A percentile compares a stretch with the other conserved stretches of the same genome.
Evolutionary conservation across 2,113 vertebrate species (phyloP).

Genomic region (Albula glossodonta): DNA sequence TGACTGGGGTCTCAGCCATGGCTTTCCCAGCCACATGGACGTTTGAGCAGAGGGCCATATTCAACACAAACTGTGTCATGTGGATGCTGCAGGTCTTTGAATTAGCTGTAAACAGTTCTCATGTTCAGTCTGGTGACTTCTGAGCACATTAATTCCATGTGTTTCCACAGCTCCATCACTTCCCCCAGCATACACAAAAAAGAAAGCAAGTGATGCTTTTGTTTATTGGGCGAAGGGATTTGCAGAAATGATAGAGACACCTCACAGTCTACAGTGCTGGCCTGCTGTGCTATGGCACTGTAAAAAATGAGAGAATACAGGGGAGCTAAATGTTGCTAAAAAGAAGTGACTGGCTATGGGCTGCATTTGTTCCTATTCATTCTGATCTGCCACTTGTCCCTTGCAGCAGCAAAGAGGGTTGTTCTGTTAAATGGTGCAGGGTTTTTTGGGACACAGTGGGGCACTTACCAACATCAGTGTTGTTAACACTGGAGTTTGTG

Average conservation of each 20-base stretch:
- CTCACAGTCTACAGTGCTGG: background rate
- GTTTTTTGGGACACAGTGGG: constrained; percentile 6
- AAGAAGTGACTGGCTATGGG: background rate
- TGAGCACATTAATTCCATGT: too few species aligned
- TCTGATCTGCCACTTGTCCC: constrained; percentile 55
- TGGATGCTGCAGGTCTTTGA: too few species aligned
- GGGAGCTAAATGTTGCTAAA: background rate
- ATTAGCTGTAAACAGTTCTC: too few species aligned
- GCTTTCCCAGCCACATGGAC: too few species aligned
- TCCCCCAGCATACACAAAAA: too few species aligned
- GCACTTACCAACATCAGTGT: background rate
- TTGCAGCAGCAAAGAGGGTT: constrained; percentile 23
- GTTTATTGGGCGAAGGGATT: too few species aligned
- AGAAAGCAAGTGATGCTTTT: too few species aligned
- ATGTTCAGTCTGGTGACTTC: too few species aligned
- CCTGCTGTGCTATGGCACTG: background rate
- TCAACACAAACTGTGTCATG: too few species aligned
- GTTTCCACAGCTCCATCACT: too few species aligned
- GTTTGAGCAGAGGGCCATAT: too few species aligned
- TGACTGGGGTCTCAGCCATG: too few species aligned
- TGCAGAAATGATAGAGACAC: background rate
- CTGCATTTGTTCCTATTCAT: background rate
- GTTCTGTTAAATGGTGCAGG: constrained; percentile 1
- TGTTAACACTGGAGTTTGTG: background rate
- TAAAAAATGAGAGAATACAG: constrained; percentile 13